Base-by-base conservation (phyloP, 2,888 invertebrate species). In the Pasiphila rectangulata region DNA sequence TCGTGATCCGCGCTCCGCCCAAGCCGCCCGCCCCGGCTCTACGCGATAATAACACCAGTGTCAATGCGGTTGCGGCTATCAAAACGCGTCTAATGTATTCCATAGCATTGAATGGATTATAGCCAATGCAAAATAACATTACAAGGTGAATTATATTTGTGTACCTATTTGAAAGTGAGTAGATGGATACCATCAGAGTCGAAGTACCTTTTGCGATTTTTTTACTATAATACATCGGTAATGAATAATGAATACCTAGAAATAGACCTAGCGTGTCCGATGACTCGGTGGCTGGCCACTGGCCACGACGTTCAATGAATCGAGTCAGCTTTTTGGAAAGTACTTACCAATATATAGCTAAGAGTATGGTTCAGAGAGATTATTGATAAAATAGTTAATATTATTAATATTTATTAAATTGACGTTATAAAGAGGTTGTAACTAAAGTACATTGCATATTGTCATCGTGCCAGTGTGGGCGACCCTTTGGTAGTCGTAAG, bases 361-460 rank as follows among this genome's bases (percentile, higher is more conserved):
- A 59, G 64, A 67, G 58, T 69, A 72, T 66, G 75, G 70, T 76
- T 78, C 75, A 79, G 79, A 83, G 79, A 83, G 81, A 59, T 69
- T 67, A 67, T 70, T 70, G 65, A 72, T 69, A 75, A 68, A 70
- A 77, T 85, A 86, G 82, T 73, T 83, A 69, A 80, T 73, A 77
- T 76, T 78, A 78, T 72, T 76, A 78, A 82, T 75, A 78, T 79
- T 51, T 51, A 58, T 50, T 49, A 75, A 82, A 83, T 74, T 82
- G 76, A 79, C 71, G 79, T 83, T 82, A 79, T 78, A 75, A 82
- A 80, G 69, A 84, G 86, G 87, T 87, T 87, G 86, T 87, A 85
- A 78, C 78, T 82, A 81, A 81, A 78, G 75, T 83, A 84, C 69
- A 69, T 52, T 64, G 74, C 79, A 72, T 69, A 63, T 56, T 52